Conservation (phyloP, 2,113 vertebrate species). For the Tachysurus fulvidraco region DNA sequence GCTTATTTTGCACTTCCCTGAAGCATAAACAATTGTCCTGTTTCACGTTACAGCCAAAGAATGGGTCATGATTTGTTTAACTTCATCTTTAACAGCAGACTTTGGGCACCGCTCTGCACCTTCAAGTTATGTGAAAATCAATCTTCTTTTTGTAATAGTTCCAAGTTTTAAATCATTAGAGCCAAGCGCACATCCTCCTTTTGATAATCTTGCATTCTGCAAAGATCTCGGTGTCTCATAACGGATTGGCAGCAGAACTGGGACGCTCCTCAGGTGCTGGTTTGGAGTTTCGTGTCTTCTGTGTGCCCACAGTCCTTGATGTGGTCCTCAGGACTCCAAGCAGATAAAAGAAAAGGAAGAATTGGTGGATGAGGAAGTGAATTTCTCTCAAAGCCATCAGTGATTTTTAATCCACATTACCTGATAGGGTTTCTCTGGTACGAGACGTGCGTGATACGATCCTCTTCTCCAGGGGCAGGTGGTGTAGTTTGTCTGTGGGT, state of each 20-base stretch:
- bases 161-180: conserved; percentile 61
- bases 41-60: background rate
- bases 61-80: conserved; percentile 5
- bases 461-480: conserved; percentile 45
- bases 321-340: conserved; percentile 53
- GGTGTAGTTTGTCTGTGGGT: conserved; percentile 54
- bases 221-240: conserved; percentile 45
- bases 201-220: conserved; percentile 26
- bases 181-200: conserved; percentile 36
- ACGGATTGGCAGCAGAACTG: conserved; percentile 55
- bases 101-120: conserved; percentile 6
- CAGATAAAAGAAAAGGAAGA: conserved; percentile 63
- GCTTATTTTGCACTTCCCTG: background rate
- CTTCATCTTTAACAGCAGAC: background rate
- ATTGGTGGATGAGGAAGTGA: conserved; percentile 59
- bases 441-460: conserved; percentile 8
- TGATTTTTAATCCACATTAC: conserved; percentile 58
- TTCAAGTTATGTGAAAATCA: conserved; percentile 35
- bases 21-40: background rate
- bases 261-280: conserved; percentile 56
- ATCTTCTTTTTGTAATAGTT: conserved; percentile 60
- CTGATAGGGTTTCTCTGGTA: conserved; percentile 16
- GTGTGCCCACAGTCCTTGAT: conserved; percentile 57
- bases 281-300: conserved; percentile 47
- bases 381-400: conserved; percentile 59